Conservation (phyloP, 1,140 invertebrate species). For the Cataglyphis hispanica region DNA sequence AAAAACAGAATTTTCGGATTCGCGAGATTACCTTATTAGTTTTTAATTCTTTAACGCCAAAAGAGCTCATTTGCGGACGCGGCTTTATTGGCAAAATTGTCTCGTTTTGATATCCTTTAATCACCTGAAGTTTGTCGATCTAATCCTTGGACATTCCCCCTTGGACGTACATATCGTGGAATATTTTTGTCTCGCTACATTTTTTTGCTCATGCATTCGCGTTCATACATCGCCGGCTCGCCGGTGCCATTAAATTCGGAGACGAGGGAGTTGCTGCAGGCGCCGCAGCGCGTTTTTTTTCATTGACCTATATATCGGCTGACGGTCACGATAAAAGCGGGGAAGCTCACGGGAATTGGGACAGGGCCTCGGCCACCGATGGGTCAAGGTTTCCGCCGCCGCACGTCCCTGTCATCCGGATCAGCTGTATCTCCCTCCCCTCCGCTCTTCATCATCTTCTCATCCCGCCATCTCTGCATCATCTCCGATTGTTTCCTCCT, state of each 20-base stretch:
- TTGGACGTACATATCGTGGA: background rate
- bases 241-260: slow-evolving; percentile 2
- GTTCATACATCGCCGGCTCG: background rate
- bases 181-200: slow-evolving; percentile 32
- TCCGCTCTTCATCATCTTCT: background rate
- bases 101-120: too few species aligned
- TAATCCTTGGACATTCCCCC: too few species aligned
- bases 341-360: slow-evolving; percentile 79
- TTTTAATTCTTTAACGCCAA: too few species aligned
- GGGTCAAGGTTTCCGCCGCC: slow-evolving; percentile 84
- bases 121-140: too few species aligned
- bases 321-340: slow-evolving; percentile 71
- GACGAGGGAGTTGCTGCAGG: slow-evolving; percentile 2
- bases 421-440: slow-evolving; percentile 76
- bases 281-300: slow-evolving; percentile 49
- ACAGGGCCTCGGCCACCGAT: slow-evolving; percentile 77
- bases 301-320: slow-evolving; percentile 78
- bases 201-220: background rate
- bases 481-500: slow-evolving; percentile 67
- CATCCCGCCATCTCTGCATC: slow-evolving; percentile 70
- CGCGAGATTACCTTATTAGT: too few species aligned
- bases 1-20: too few species aligned
- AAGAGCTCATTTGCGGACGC: too few species aligned
- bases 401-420: slow-evolving; percentile 66
- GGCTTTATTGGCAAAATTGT: too few species aligned